Conservation (phyloP, 2,113 vertebrate species). For the Pedionomus torquatus region DNA sequence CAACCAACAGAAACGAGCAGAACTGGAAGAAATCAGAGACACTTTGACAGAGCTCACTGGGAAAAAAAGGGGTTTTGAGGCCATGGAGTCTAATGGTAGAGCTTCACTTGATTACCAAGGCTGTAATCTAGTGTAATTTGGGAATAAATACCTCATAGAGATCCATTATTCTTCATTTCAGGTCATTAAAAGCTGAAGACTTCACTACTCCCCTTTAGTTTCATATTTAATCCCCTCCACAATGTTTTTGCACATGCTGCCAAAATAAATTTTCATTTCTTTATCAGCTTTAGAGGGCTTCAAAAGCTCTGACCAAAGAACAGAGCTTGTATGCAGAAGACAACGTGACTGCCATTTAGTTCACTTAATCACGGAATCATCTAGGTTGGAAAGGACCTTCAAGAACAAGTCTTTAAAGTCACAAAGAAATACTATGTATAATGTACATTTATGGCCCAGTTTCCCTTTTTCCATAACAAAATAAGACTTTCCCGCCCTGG, state of each 20-base stretch:
- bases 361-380: not conserved
- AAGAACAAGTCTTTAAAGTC: not conserved
- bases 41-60: not conserved
- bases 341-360: not conserved
- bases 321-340: not conserved
- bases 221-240: not conserved
- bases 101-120: not conserved
- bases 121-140: not conserved
- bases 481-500: not conserved
- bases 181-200: not conserved
- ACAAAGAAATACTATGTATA: not conserved
- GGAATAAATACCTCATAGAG: not conserved
- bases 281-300: not conserved
- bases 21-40: not conserved
- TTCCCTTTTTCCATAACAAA: not conserved
- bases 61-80: not conserved
- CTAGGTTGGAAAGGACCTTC: no score
- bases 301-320: not conserved
- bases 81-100: not conserved
- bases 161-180: not conserved
- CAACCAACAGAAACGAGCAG: not conserved
- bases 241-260: not conserved
- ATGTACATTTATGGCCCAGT: accelerated
- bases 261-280: not conserved
- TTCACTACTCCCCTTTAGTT: not conserved